Evolutionary conservation across 2,113 vertebrate genomes (phyloP).

Genomic region (Gavia stellata): DNA sequence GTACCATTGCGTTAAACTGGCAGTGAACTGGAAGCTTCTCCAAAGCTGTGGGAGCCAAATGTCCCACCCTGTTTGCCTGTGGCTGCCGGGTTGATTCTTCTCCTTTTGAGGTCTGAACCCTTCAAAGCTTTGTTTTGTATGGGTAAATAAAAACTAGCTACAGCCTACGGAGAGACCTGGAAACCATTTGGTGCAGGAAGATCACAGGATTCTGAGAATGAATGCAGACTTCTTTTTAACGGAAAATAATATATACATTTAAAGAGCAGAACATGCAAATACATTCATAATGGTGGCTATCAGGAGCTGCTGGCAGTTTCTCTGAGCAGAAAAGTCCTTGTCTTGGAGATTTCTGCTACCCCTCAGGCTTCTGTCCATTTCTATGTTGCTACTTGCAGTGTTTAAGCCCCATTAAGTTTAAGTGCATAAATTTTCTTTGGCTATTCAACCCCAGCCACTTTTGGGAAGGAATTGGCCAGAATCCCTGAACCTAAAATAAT

Average conservation of each 20-base stretch:
- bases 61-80: neutral
- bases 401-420: slow-evolving; percentile 42
- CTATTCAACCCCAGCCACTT: slow-evolving; percentile 10
- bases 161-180: neutral
- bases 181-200: neutral
- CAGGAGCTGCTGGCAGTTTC: neutral
- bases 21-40: neutral
- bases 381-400: neutral
- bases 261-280: neutral
- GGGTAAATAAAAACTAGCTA: neutral
- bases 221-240: neutral
- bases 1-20: neutral
- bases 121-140: neutral
- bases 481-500: slow-evolving; percentile 24
- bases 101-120: neutral
- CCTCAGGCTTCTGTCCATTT: slow-evolving; percentile 1
- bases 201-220: neutral
- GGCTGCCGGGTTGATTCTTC: neutral
- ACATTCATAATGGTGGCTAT: neutral
- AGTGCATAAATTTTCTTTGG: slow-evolving; percentile 31
- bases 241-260: neutral
- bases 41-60: neutral
- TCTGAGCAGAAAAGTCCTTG: neutral
- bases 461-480: slow-evolving; percentile 35
- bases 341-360: neutral